Conservation (phyloP, 2,797 vertebrate species). For the Hemitrygon akajei region DNA sequence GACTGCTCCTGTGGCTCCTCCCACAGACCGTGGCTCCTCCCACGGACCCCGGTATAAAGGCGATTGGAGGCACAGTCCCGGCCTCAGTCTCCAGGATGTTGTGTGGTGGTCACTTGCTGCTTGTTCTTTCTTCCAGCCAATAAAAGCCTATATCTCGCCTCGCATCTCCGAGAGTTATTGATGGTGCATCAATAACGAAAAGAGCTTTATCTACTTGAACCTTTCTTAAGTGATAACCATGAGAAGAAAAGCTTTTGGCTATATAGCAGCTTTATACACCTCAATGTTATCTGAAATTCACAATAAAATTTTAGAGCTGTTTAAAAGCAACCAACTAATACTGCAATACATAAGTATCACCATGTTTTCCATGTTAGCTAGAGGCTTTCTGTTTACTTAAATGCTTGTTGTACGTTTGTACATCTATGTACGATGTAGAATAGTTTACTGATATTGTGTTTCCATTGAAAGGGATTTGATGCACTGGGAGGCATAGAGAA, state of each 20-base stretch:
- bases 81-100: too few species aligned
- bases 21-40: too few species aligned
- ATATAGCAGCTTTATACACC: neutral
- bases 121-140: too few species aligned
- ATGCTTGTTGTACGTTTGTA: neutral
- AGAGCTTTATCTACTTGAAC: neutral
- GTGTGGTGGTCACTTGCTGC: too few species aligned
- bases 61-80: too few species aligned
- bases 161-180: too few species aligned
- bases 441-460: neutral
- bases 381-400: neutral
- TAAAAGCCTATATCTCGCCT: too few species aligned
- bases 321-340: neutral
- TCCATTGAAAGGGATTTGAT: slow-evolving; percentile 59
- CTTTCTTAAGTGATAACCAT: neutral
- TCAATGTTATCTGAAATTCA: neutral
- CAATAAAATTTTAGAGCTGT: neutral
- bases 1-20: too few species aligned
- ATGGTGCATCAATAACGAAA: too few species aligned
- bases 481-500: slow-evolving; percentile 61
- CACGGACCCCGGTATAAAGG: too few species aligned
- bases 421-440: neutral
- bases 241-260: neutral
- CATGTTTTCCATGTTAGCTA: neutral
- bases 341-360: neutral